These are phyloP conservation scores for Atractosteus spatula DNA, from an alignment of 2,113 vertebrate species.

Conservation along the genomic window DNA sequence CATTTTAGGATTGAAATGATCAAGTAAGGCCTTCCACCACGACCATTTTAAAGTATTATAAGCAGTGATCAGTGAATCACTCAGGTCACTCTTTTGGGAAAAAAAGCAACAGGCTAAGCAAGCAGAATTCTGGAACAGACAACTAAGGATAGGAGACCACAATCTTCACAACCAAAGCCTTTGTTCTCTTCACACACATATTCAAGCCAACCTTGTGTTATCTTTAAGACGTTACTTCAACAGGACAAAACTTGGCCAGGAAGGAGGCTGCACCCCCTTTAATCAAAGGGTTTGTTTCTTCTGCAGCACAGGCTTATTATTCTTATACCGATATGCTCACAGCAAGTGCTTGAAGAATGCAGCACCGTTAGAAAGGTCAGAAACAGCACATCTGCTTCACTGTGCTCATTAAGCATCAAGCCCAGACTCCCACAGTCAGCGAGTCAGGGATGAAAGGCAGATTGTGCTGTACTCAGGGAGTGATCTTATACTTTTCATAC, in stretches of 20 bases:
- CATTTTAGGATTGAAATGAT: no score
- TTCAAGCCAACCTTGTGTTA: constrained; percentile 1
- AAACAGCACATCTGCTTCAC: background rate
- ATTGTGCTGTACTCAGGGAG: background rate
- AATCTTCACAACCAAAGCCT: background rate
- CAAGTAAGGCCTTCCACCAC: no score
- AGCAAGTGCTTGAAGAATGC: background rate
- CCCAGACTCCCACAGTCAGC: background rate
- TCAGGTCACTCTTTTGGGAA: no score
- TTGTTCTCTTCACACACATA: background rate
- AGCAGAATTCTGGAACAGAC: no score
- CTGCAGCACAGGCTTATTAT: background rate
- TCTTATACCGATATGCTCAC: background rate
- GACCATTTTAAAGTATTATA: no score
- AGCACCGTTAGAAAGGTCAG: background rate
- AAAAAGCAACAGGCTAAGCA: no score
- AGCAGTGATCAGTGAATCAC: no score
- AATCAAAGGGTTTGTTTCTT: background rate
- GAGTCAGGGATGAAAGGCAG: background rate
- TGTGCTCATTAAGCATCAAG: background rate
- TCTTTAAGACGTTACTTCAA: background rate
- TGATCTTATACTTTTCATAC: background rate
- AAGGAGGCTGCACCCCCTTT: background rate
- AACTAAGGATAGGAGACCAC: background rate
- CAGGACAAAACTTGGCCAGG: background rate